A percentile compares a stretch with the other conserved stretches of the same genome.
phyloP scores from a whole-genome alignment of 2,888 invertebrate species.

The Oscheius onirici region DNA sequence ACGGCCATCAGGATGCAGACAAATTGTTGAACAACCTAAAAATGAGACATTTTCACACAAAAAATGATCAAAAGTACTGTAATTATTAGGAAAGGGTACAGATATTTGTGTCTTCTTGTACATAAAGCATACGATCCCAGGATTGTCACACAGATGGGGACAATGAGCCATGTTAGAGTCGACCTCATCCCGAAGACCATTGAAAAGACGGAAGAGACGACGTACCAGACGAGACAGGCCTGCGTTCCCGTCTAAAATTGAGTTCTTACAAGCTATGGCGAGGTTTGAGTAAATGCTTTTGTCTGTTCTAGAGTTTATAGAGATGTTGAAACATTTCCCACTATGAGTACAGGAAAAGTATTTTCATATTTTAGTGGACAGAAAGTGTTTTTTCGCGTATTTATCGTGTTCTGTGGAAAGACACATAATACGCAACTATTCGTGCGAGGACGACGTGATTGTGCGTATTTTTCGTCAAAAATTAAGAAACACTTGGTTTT shows the following conservation, averaged over 20 bases:
- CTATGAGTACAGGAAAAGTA: not conserved
- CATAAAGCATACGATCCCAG: slow-evolving; percentile 60
- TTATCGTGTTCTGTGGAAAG: too few species aligned
- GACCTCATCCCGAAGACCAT: slow-evolving; percentile 65
- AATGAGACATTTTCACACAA: not conserved
- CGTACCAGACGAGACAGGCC: slow-evolving; percentile 63
- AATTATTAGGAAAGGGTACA: slow-evolving; percentile 68
- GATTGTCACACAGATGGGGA: slow-evolving; percentile 61
- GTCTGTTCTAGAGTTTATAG: not conserved
- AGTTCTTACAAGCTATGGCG: not conserved
- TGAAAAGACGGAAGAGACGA: slow-evolving; percentile 57
- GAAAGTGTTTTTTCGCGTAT: too few species aligned
- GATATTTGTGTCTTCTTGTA: slow-evolving; percentile 63
- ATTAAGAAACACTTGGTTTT: too few species aligned
- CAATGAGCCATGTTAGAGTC: slow-evolving; percentile 59
- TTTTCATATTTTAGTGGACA: not conserved
- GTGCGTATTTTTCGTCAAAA: too few species aligned
- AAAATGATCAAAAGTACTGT: slow-evolving; percentile 41
- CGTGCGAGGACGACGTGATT: too few species aligned
- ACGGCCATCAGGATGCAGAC: slow-evolving; percentile 66
- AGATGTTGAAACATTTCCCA: not conserved
- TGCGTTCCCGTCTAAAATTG: slow-evolving; percentile 63
- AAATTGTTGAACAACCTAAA: slow-evolving; percentile 62
- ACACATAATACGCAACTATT: too few species aligned
- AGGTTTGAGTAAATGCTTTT: not conserved